These are phyloP conservation scores for Microcebus murinus DNA, from an alignment of 2,113 vertebrate genomes.

Conservation along the genomic window DNA sequence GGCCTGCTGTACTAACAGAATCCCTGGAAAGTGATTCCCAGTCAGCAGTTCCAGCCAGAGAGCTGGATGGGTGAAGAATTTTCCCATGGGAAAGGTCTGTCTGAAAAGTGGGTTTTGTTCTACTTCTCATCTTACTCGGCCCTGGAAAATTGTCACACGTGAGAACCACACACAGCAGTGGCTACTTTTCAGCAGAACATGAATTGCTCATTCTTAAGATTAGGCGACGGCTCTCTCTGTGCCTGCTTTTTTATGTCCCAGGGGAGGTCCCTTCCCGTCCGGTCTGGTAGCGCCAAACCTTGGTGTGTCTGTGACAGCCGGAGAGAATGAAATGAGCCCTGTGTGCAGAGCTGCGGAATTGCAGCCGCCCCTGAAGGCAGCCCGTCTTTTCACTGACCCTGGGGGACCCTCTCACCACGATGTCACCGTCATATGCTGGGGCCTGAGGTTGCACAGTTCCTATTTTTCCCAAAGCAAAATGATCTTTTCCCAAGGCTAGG, in stretches of 20 bases:
- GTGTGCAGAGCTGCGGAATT: no score
- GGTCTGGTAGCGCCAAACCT: background rate
- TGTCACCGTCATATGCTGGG: accelerated
- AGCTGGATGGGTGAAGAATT: background rate
- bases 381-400: background rate
- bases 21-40: background rate
- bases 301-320: accelerated
- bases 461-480: background rate
- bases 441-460: background rate
- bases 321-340: accelerated
- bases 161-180: accelerated
- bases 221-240: accelerated
- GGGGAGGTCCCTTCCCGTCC: background rate
- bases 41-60: background rate
- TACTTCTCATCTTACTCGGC: accelerated
- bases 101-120: background rate
- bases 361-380: background rate
- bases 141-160: background rate
- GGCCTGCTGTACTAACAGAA: background rate
- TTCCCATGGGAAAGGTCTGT: background rate
- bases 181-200: background rate
- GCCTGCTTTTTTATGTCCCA: background rate
- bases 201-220: no score
- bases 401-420: accelerated
- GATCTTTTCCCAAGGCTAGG: background rate